Base-by-base conservation (phyloP, 2,888 invertebrate genomes). In the Athalia cordata region DNA sequence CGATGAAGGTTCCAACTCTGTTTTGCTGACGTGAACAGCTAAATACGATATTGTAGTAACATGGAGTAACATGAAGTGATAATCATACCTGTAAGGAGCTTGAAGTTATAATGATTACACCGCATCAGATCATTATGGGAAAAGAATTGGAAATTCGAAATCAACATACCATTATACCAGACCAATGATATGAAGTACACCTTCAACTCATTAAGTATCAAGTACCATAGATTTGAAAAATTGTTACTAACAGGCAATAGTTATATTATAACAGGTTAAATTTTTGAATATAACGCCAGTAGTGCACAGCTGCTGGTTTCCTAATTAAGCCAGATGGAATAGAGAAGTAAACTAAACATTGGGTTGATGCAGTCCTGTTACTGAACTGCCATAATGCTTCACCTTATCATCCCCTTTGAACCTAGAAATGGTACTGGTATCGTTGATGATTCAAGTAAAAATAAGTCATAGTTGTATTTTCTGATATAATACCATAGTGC, bases 401-500 rank as follows among this genome's bases (percentile, higher is more conserved):
- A 80, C 80, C 81, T 77, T 83, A 81, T 70, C 82, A 80, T 82
- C 83, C 77, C 81, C 84, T 85, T 79, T 80, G 80, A 80, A 84
- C 80, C 85, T 85, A 85, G 80, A 84, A 83, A 82, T 83, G 81
- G 81, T 85, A 80, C 79, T 82, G 81, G 82, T 84, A 79, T 81
- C 29, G 72, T 84, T 81, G 80, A 83, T 83, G 80, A 85, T 81
- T 83, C 80, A 79, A 82, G 82, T 81, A 83, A 81, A 85, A 85
- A 80, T 77, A 81, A 84, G 80, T 79, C 83, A 83, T 81, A 81
- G 77, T 84, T 85, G 79, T 85, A 85, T 85, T 85, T 85, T 83
- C 80, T 80, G 79, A 81, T 82, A 81, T 83, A 82, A 83, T 83
- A 81, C 79, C 72, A 84, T 80, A 79, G 75, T 75, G 75, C 64